phyloP scores from a whole-genome alignment of 2,113 vertebrate species.

The Spea bombifrons region DNA sequence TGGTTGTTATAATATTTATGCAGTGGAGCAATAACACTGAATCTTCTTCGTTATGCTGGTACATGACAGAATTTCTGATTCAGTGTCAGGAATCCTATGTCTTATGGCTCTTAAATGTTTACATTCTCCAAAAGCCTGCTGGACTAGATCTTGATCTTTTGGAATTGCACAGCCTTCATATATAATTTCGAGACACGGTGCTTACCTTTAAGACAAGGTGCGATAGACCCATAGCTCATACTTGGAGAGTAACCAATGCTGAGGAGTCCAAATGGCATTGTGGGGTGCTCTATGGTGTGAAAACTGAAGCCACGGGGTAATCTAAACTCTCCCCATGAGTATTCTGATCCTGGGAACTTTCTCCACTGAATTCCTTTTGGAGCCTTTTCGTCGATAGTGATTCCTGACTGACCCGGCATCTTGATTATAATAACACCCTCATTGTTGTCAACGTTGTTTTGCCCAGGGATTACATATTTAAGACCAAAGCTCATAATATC shows the following conservation, averaged over 20 bases:
- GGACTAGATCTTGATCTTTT: too few species aligned
- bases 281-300: not conserved
- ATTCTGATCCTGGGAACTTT: not conserved
- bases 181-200: not conserved
- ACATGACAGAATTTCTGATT: too few species aligned
- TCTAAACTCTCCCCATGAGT: conserved; percentile 11
- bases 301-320: not conserved
- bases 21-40: too few species aligned
- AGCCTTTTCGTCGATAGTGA: not conserved
- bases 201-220: not conserved
- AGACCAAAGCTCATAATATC: not conserved
- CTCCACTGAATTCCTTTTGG: not conserved
- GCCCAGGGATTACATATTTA: not conserved
- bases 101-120: too few species aligned
- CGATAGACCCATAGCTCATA: not conserved
- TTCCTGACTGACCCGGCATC: not conserved
- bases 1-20: too few species aligned
- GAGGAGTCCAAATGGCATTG: not conserved
- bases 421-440: not conserved
- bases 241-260: not conserved
- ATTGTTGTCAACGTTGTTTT: not conserved
- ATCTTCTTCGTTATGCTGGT: too few species aligned
- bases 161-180: too few species aligned
- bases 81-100: too few species aligned
- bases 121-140: too few species aligned